These are phyloP conservation scores for Liopterus haemorrhoidalis DNA, from an alignment of 2,888 invertebrate species.

Conservation along the genomic window DNA sequence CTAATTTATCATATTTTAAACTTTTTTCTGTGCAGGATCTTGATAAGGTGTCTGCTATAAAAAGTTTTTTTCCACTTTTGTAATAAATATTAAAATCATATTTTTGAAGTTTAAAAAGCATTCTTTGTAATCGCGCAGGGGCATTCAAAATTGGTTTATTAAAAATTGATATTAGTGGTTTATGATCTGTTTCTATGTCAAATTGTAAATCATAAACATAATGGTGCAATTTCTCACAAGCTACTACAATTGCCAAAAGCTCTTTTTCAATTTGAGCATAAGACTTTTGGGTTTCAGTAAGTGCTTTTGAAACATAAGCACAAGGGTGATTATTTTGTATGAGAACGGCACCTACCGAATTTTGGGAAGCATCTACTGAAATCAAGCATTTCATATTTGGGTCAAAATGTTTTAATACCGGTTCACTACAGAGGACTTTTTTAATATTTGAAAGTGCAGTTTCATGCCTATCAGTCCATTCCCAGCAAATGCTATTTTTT, in stretches of 20 bases:
- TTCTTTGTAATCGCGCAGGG: conserved; percentile 32
- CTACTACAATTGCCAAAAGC: conserved; percentile 32
- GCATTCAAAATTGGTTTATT: conserved; percentile 28
- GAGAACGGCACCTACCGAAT: conserved; percentile 29
- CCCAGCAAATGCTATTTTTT: too few species aligned
- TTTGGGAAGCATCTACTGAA: conserved; percentile 28
- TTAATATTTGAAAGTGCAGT: too few species aligned
- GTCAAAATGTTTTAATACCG: conserved; percentile 2
- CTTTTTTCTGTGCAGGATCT: conserved; percentile 29
- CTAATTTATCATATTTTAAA: too few species aligned
- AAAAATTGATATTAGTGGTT: conserved; percentile 33
- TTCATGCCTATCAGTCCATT: too few species aligned
- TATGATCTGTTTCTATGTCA: conserved; percentile 35
- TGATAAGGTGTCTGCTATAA: conserved; percentile 28
- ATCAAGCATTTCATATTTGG: conserved; percentile 15
- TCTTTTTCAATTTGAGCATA: conserved; percentile 35
- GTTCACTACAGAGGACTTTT: too few species aligned
- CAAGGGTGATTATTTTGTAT: conserved; percentile 33
- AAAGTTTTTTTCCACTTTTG: conserved; percentile 32
- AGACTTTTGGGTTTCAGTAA: conserved; percentile 28
- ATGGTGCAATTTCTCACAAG: conserved; percentile 32
- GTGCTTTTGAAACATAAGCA: conserved; percentile 33
- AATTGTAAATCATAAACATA: conserved; percentile 33
- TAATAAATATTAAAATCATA: conserved; percentile 31
- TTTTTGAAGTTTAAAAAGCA: conserved; percentile 29